Conservation (phyloP, 2,113 vertebrate genomes). For the Dicerorhinus sumatrensis region DNA sequence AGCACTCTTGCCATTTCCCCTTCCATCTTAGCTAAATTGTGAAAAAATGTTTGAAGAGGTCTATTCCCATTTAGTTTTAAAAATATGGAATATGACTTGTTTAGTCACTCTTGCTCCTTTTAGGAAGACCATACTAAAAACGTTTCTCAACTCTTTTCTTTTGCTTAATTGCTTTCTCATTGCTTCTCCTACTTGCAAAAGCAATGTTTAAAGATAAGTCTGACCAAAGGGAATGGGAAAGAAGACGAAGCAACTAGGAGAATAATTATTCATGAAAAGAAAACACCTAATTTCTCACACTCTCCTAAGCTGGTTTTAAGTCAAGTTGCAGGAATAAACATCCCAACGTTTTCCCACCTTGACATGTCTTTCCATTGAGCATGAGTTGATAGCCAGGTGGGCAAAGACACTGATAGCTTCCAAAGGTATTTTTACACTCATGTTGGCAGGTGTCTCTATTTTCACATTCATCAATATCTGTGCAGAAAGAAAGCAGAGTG, state of each 20-base stretch:
- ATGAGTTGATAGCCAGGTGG: conserved; percentile 94
- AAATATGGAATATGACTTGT: not conserved
- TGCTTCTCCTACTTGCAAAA: not conserved
- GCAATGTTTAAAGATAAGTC: not conserved
- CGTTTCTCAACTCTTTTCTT: not conserved
- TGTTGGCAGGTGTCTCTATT: conserved; percentile 94
- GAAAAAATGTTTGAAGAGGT: not conserved
- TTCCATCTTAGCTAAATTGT: not conserved
- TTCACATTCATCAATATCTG: conserved; percentile 98
- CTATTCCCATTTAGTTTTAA: not conserved
- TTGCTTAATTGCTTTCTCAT: not conserved
- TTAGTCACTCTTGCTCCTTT: not conserved
- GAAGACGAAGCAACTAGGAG: not conserved
- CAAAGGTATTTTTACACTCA: conserved; percentile 95
- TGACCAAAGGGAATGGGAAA: not conserved
- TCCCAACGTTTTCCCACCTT: conserved; percentile 87
- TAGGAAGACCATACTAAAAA: not conserved
- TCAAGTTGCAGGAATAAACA: not conserved
- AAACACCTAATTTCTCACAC: not conserved
- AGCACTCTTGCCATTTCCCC: not conserved
- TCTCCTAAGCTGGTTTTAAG: not conserved
- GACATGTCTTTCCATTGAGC: conserved; percentile 95
- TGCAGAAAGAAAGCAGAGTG: conserved; percentile 52
- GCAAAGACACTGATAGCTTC: conserved; percentile 95
- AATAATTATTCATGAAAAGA: not conserved